These are phyloP conservation scores for Tenthredo distinguenda DNA, from an alignment of 2,888 invertebrate species.

Conservation along the genomic window DNA sequence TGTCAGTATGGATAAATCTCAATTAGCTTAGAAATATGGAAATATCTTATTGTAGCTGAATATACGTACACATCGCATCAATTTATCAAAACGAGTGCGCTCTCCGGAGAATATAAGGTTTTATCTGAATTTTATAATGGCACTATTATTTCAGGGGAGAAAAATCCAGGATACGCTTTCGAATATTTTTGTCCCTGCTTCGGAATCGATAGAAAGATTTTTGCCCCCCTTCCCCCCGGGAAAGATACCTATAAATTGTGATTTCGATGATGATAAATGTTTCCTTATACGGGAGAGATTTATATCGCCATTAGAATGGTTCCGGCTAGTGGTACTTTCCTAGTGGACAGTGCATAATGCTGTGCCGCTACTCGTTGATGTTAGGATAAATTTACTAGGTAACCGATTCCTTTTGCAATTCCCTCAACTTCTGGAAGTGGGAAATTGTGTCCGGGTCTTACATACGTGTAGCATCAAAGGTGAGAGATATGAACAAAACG, in stretches of 20 bases:
- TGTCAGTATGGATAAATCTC: background rate
- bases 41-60: background rate
- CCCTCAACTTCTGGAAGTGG: conserved; percentile 51
- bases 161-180: background rate
- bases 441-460: background rate
- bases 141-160: background rate
- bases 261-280: conserved; percentile 72
- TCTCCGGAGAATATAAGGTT: background rate
- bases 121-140: background rate
- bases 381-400: background rate
- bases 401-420: background rate
- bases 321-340: conserved; percentile 61
- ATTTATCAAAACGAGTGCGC: background rate
- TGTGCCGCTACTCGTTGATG: conserved; percentile 58
- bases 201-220: conserved; percentile 6
- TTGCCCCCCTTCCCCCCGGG: background rate
- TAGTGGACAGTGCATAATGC: conserved; percentile 69
- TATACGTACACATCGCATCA: no score
- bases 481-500: background rate
- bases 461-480: background rate
- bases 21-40: background rate
- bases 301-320: conserved; percentile 71
- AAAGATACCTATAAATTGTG: conserved; percentile 53
- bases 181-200: background rate
- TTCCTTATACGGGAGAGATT: conserved; percentile 68